These are phyloP conservation scores for Hirtodrosophila trivittata DNA, from an alignment of 2,888 invertebrate genomes.

Conservation along the genomic window DNA sequence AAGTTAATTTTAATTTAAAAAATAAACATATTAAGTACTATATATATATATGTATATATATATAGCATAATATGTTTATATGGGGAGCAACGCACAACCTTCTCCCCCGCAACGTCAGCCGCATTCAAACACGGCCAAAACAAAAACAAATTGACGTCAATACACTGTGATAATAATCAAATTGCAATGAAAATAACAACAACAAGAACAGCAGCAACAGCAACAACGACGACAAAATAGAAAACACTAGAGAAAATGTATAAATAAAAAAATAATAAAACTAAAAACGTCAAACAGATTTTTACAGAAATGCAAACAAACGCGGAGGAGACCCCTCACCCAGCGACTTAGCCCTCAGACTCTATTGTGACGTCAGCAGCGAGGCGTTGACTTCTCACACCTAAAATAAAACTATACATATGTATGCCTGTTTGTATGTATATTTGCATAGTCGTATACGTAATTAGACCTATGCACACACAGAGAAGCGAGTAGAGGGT, in stretches of 20 bases:
- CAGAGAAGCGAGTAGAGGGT: background rate
- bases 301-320: conserved; percentile 63
- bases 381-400: conserved; percentile 38
- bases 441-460: background rate
- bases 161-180: conserved; percentile 64
- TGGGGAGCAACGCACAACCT: conserved; percentile 40
- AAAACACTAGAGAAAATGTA: background rate
- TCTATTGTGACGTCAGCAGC: conserved; percentile 43
- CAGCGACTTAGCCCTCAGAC: background rate
- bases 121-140: conserved; percentile 25
- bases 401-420: conserved; percentile 11
- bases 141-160: conserved; percentile 73
- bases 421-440: background rate
- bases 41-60: conserved; percentile 7
- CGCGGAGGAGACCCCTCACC: background rate
- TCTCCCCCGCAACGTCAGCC: conserved; percentile 22
- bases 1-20: conserved; percentile 55
- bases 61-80: background rate
- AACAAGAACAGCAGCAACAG: conserved; percentile 23
- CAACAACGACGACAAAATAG: conserved; percentile 5
- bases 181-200: conserved; percentile 38
- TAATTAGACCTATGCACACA: background rate
- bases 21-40: conserved; percentile 46
- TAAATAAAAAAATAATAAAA: conserved; percentile 31
- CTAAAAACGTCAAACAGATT: conserved; percentile 56